Evolutionary conservation across 2,113 vertebrate genomes (phyloP), one percentile per base, ranked within the genome.

Genomic region (Gambusia affinis): DNA sequence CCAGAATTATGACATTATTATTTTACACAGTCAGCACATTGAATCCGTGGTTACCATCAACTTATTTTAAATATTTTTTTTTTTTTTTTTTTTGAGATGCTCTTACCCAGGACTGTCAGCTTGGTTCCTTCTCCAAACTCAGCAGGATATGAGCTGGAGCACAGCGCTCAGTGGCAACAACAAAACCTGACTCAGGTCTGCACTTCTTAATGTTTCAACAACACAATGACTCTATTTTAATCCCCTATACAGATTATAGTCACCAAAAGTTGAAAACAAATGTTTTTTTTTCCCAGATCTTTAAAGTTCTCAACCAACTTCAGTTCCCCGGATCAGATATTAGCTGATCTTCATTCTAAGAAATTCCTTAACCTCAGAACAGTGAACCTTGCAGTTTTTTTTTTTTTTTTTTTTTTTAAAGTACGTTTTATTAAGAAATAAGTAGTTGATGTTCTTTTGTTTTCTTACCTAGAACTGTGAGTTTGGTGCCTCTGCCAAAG

Each of bases 381-480:
- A 30, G 60, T 30, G 22, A 24, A n/a, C 51, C 15, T 24, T 0
- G 15, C 17, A 54, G 27, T 27, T 27, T 27, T 1, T 27, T 27
- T 27, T n/a, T 1, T 27, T 27, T 27, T 1, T 27, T 27, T 27
- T 54, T 54, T 54, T 54, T 22, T 8, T 2, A 22, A 54, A 54
- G 47, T 19, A 24, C 0, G 8, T 54, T 54, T 54, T 54, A 1
- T 8, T 24, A 19, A 54, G 35, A 22, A 54, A 54, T 54, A 54
- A 8, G 19, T 24, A 0, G 47, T 8, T 24, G 15, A 31, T 27
- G 64, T 64, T 75, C 8, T 60, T 60, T 37, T 35, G 10, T 10
- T 73, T 76, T 86, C 87, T 86, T 75, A 84, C 79, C 81, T 15
- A 81, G 33, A 2, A 96, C 94, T 0, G 92, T 94, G 39, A 97